Conservation (phyloP, 2,113 vertebrate genomes). For the Anser cygnoides region DNA sequence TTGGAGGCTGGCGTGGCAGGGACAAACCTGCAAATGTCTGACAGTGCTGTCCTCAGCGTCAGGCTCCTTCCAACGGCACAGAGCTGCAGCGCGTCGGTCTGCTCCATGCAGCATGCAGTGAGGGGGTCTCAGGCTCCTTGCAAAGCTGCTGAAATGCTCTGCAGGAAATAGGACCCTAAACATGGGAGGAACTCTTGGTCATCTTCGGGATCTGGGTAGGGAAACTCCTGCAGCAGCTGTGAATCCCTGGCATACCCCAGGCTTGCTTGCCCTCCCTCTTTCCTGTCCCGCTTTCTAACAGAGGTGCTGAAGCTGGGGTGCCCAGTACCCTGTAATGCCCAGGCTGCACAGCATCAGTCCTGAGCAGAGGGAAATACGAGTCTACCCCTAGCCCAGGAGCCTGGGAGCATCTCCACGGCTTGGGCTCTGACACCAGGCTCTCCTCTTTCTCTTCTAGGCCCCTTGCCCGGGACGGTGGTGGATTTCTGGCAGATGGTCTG, state of each 20-base stretch:
- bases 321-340: background rate
- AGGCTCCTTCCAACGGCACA: accelerated
- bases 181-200: background rate
- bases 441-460: constrained; percentile 42
- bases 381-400: background rate
- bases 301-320: background rate
- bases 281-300: background rate
- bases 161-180: background rate
- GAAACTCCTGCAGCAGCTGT: background rate
- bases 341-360: background rate
- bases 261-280: background rate
- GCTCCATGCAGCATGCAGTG: background rate
- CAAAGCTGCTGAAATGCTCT: background rate
- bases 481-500: constrained; percentile 77
- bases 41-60: accelerated
- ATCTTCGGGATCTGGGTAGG: background rate
- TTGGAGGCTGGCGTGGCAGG: background rate
- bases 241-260: background rate
- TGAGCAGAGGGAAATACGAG: background rate
- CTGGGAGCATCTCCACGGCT: accelerated
- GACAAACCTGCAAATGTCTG: background rate
- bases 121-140: background rate
- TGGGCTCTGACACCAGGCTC: background rate
- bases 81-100: background rate
- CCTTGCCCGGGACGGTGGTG: constrained; percentile 42